Evolutionary conservation across 1,140 invertebrate genomes (phyloP), one percentile per base, ranked within the genome.

Genomic region (Platyscapa corneri): DNA sequence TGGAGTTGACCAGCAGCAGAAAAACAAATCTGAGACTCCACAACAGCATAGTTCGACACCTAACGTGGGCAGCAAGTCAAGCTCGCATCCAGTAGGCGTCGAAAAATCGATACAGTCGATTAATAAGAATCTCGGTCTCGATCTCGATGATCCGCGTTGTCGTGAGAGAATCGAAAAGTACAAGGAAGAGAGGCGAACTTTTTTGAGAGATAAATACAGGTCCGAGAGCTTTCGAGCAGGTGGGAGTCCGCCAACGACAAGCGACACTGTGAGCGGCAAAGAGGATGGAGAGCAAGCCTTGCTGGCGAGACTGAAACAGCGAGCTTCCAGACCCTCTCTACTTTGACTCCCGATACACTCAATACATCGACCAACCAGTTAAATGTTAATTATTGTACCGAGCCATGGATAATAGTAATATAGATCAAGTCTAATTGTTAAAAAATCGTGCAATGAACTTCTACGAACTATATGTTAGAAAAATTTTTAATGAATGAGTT

Each of bases 171-270:
- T 98, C 87, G 97, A 98, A 91, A 96, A 97, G 90, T 98, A 98
- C 90, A 98, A 98, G 93, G 97, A 98, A 90, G 97, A 98, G 90
- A 93, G 97, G n/a, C 94, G 97, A 81, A 96, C 95, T 80, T 97
- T 97, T 89, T 91, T 98, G 34, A 94, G 97, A 46, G 97, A 98
- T 89, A 98, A 98, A 91, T 97, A 97, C 89, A 96, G 96, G 82
- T 96, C 96, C 0, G 97, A 98, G 89, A 96, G 96, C 34, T 97
- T 98, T 85, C 95, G 96, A 65, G 94, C 95, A 0, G 37, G 77
- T 89, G 23, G 60, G 0, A 77, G 74, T 37, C 5, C 79, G 14
- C n/a, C 67, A 0, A 74, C 74, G 60, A 56, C 79, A 16, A 42
- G 23, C 60, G 42, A 82, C 1, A 39, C 27, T 23, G 37, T 79